These are phyloP conservation scores for Nesidiocoris tenuis DNA, from an alignment of 2,888 invertebrate genomes.

Conservation along the genomic window DNA sequence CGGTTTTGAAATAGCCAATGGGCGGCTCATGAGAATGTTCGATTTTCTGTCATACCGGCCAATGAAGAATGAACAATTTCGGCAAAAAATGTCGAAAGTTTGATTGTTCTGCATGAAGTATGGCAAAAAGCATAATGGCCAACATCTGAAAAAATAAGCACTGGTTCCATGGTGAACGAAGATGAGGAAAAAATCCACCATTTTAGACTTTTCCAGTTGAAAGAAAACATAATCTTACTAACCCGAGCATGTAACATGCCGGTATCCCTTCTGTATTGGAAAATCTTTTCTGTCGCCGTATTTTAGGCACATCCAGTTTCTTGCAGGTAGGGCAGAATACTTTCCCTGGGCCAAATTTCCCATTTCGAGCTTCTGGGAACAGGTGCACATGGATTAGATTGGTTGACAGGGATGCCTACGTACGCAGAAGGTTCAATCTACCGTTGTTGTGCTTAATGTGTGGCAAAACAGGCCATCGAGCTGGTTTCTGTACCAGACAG, in stretches of 20 bases:
- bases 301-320: slow-evolving; percentile 24
- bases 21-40: slow-evolving; percentile 33
- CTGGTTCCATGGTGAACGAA: background rate
- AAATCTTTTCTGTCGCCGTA: slow-evolving; percentile 24
- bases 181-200: background rate
- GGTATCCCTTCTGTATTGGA: slow-evolving; percentile 14
- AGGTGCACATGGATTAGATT: too few species aligned
- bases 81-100: slow-evolving; percentile 34
- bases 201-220: too few species aligned
- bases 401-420: too few species aligned
- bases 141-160: slow-evolving; percentile 8
- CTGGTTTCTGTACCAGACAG: too few species aligned
- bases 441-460: too few species aligned
- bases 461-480: too few species aligned
- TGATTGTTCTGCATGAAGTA: slow-evolving; percentile 16
- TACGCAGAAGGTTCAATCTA: too few species aligned
- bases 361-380: too few species aligned
- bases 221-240: background rate
- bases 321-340: slow-evolving; percentile 30
- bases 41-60: slow-evolving; percentile 35
- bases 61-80: slow-evolving; percentile 32
- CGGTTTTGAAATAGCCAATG: too few species aligned
- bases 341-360: slow-evolving; percentile 19
- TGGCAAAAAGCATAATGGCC: slow-evolving; percentile 33
- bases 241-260: slow-evolving; percentile 33